Evolutionary conservation across 2,113 vertebrate genomes (phyloP).

Genomic region (Thryonomys swinderianus): DNA sequence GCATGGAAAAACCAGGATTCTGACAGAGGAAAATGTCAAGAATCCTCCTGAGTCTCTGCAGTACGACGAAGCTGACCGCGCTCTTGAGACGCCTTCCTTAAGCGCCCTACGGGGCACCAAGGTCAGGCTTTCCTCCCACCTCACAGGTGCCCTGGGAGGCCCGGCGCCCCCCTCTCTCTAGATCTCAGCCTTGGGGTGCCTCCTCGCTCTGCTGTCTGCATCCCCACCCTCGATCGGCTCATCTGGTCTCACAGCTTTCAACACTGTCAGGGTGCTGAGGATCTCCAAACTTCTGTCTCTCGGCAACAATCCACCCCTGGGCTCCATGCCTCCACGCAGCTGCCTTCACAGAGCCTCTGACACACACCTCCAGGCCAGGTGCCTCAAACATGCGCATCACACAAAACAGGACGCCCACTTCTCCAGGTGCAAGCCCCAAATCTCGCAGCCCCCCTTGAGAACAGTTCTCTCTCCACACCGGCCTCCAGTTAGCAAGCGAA

Average conservation of each 20-base stretch:
- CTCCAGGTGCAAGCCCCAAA: not conserved
- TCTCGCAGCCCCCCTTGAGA: not conserved
- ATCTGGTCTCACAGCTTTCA: not conserved
- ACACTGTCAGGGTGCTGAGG: not conserved
- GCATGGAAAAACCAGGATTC: not conserved
- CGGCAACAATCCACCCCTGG: not conserved
- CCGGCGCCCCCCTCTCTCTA: not conserved
- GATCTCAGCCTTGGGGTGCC: not conserved
- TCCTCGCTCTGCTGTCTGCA: not conserved
- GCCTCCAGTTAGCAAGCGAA: not conserved
- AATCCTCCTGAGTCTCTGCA: not conserved
- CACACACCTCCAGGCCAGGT: not conserved
- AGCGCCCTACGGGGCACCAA: not conserved
- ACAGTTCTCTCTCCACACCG: not conserved
- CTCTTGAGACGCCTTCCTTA: not conserved
- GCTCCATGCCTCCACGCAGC: not conserved
- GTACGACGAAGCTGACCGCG: not conserved
- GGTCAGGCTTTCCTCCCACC: not conserved
- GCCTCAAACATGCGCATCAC: not conserved
- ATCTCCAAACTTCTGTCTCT: not conserved
- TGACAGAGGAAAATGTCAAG: not conserved
- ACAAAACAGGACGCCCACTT: not conserved
- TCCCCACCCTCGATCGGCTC: not conserved
- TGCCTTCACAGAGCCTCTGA: not conserved
- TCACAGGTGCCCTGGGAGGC: not conserved